Evolutionary conservation across 2,113 vertebrate genomes (phyloP).

Genomic region (Hypocryptadius cinnamomeus): DNA sequence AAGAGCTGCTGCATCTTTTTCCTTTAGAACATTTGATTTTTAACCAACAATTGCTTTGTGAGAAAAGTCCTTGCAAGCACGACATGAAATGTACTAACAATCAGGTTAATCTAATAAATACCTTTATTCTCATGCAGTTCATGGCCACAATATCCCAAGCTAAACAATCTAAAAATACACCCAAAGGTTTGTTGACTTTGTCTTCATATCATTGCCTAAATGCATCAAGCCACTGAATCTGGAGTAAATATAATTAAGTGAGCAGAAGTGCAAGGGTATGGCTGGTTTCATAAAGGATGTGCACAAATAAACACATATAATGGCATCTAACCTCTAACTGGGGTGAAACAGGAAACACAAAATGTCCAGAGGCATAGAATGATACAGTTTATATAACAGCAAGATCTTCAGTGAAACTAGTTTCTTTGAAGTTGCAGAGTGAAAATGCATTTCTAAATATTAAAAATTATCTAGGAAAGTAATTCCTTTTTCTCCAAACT

Average conservation of each 20-base stretch:
- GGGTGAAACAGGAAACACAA: not conserved
- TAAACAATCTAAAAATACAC: not conserved
- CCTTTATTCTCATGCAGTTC: not conserved
- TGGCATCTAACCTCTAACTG: not conserved
- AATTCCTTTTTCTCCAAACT: not conserved
- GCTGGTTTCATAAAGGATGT: not conserved
- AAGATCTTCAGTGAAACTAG: not conserved
- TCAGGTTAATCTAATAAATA: conserved; percentile 4
- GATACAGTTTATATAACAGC: not conserved
- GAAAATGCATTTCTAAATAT: not conserved
- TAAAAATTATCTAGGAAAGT: not conserved
- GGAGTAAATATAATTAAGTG: conserved; percentile 15
- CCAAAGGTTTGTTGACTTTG: not conserved
- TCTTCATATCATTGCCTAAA: not conserved
- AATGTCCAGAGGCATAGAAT: not conserved
- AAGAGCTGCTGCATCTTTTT: not conserved
- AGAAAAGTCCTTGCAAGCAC: not conserved
- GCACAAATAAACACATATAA: not conserved
- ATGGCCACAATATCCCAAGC: not conserved
- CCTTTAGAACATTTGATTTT: not conserved
- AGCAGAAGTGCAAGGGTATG: conserved; percentile 2
- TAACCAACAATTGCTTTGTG: not conserved
- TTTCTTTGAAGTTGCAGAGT: not conserved
- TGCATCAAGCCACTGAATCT: not conserved
- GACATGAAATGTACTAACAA: not conserved